Evolutionary conservation across 2,113 vertebrate genomes (phyloP).

Genomic region (Saccopteryx leptura): DNA sequence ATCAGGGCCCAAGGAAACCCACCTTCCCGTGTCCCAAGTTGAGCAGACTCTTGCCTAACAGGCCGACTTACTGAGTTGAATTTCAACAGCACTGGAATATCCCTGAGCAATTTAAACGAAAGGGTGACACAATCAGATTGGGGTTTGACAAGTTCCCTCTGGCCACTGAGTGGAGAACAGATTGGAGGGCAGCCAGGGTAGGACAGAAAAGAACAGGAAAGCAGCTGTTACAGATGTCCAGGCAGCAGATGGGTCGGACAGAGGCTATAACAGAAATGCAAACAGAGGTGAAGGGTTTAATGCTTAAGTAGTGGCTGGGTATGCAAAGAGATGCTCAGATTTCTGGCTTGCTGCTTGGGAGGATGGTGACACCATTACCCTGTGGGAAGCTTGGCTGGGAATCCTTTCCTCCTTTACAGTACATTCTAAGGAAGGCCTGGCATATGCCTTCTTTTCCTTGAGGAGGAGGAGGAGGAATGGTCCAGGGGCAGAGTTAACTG

Average conservation of each 20-base stretch:
- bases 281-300: not conserved
- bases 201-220: not conserved
- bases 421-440: not conserved
- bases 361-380: not conserved
- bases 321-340: not conserved
- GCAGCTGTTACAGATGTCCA: not conserved
- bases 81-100: not conserved
- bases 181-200: not conserved
- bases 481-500: not conserved
- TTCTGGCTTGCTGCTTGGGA: not conserved
- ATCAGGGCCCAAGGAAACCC: not conserved
- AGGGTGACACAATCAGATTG: not conserved
- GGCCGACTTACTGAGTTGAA: not conserved
- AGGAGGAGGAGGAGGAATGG: not conserved
- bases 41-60: not conserved
- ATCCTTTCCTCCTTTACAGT: not conserved
- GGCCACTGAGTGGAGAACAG: not conserved
- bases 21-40: accelerated
- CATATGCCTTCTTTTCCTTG: not conserved
- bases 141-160: not conserved
- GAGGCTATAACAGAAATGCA: not conserved
- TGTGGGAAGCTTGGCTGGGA: not conserved
- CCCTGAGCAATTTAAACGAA: not conserved
- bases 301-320: not conserved
- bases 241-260: not conserved